Percentiles rank a stretch among this genome's conserved stretches.
Conservation (phyloP, 2,797 vertebrate species). For the Rhinoraja longicauda region DNA sequence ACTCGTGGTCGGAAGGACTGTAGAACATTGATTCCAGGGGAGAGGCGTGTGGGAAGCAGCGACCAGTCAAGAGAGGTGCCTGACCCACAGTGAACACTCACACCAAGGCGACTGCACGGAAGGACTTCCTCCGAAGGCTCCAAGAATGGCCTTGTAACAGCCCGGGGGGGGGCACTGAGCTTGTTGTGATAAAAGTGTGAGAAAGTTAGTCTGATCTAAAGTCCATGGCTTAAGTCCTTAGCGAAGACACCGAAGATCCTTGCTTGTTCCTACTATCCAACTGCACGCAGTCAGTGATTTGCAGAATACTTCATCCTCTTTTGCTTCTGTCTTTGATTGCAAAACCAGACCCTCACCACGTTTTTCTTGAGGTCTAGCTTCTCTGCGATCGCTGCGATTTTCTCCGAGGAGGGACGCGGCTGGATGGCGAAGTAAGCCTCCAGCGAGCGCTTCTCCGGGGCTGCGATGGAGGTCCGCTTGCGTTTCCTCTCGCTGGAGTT, state of each 20-base stretch:
- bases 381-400: constrained; percentile 83
- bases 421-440: constrained; percentile 91
- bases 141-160: too few species aligned
- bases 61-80: not conserved
- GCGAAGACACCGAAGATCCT: constrained; percentile 19
- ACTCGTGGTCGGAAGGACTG: not conserved
- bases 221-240: constrained; percentile 36
- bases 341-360: constrained; percentile 89
- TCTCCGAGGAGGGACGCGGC: constrained; percentile 84
- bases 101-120: not conserved
- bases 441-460: constrained; percentile 84
- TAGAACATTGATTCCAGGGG: not conserved
- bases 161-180: not conserved
- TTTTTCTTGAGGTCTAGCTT: constrained; percentile 92
- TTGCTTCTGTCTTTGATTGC: constrained; percentile 90
- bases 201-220: not conserved
- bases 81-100: not conserved
- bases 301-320: constrained; percentile 92
- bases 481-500: constrained; percentile 74
- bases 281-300: constrained; percentile 63
- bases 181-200: not conserved
- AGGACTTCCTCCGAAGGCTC: not conserved
- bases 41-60: not conserved
- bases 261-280: not conserved
- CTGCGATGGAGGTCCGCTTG: constrained; percentile 86